Percentiles rank a stretch among this genome's conserved stretches.
These are phyloP conservation scores for Phalacrocorax carbo DNA, from an alignment of 2,113 vertebrate genomes.

Conservation along the genomic window DNA sequence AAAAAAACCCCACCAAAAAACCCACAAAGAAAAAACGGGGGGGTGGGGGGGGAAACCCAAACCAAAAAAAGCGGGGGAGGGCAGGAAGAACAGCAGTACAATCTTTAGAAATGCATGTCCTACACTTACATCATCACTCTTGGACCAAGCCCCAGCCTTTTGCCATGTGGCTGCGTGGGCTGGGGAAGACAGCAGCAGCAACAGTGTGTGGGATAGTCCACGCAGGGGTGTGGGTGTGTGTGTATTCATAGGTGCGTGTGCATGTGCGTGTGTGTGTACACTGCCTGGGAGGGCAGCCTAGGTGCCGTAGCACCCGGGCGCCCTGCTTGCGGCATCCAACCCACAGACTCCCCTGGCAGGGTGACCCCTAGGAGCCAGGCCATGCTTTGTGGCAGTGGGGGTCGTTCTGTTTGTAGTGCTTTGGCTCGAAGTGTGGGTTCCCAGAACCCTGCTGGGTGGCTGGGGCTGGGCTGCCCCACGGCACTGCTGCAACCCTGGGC, in stretches of 20 bases:
- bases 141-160: neutral
- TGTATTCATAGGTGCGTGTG: too few species aligned
- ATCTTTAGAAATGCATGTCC: neutral
- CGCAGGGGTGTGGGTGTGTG: neutral
- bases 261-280: too few species aligned
- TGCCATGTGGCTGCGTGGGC: neutral
- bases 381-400: rapidly evolving
- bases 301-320: neutral
- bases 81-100: neutral
- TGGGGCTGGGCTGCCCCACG: neutral
- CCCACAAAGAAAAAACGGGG: neutral
- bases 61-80: neutral
- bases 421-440: neutral
- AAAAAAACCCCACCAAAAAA: neutral
- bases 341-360: too few species aligned
- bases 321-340: neutral
- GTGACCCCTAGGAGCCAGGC: too few species aligned
- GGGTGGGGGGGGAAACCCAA: too few species aligned
- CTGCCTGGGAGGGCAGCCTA: neutral
- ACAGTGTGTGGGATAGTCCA: neutral
- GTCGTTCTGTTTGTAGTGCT: neutral
- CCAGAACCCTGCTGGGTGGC: neutral
- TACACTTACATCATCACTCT: neutral
- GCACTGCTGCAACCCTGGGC: neutral
- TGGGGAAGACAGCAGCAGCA: neutral